Percentiles rank a stretch among this genome's conserved stretches.
Conservation (phyloP, 2,113 vertebrate species). For the Excalfactoria chinensis region DNA sequence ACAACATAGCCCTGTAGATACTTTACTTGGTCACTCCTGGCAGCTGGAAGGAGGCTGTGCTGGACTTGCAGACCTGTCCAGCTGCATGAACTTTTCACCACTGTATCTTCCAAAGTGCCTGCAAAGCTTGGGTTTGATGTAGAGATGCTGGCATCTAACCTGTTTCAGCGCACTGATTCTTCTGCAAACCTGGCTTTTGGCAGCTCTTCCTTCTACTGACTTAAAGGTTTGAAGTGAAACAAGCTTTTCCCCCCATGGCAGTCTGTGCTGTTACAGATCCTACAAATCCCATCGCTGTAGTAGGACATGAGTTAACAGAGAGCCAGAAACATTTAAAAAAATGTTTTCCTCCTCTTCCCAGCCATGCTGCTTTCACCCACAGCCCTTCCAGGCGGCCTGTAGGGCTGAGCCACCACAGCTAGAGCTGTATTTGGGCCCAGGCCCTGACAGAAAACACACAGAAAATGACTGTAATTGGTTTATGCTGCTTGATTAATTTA, state of each 20-base stretch:
- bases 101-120: background rate
- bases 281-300: too few relatives aligned
- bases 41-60: background rate
- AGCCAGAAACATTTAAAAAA: background rate
- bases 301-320: background rate
- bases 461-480: slow-evolving; percentile 63
- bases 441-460: slow-evolving; percentile 40
- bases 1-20: background rate
- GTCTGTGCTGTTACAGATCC: background rate
- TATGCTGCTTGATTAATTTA: slow-evolving; percentile 70
- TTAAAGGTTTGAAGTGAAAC: background rate
- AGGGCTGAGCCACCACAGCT: background rate
- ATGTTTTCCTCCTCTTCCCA: background rate
- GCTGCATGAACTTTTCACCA: background rate
- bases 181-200: background rate
- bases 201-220: background rate
- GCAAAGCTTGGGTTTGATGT: fast-evolving
- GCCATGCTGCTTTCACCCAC: fast-evolving
- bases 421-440: background rate
- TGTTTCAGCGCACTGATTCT: background rate
- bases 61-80: background rate
- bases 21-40: background rate
- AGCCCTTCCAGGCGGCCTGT: background rate
- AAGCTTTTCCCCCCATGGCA: background rate
- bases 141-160: background rate